Base-by-base conservation (phyloP, 2,888 invertebrate genomes). In the Crossocerus cetratus region DNA sequence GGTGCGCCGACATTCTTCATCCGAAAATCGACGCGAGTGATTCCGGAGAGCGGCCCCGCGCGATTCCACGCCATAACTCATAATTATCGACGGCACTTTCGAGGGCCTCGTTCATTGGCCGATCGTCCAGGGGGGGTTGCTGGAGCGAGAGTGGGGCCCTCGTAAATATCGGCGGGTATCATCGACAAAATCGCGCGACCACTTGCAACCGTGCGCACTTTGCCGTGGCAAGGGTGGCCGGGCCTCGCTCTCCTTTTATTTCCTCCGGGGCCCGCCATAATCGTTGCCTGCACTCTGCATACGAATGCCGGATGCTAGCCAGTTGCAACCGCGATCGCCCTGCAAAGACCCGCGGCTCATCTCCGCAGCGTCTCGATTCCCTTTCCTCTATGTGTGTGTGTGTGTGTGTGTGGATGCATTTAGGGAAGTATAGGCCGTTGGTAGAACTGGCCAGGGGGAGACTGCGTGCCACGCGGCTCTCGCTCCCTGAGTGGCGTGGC, bases 401-500 rank as follows among this genome's bases (percentile, higher is more conserved):
- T 32, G 23, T 32, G 23, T 32, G 23, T 32, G 32, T 32, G 5
- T 32, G 32, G 32, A 32, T 32, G 11, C 11, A 32, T 59, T 64
- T 65, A 21, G 8, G 23, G 42, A 53, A 56, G 61, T 65, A 67
- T 61, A 72, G 53, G 54, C 22, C 8, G 32, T 4, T 32, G 32
- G 32, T 32, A 32, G 8, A 4, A 32, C 32, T 32, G 1, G 32
- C 5, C 32, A 32, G 5, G 32, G 5, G 32, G 3, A 32, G 32
- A 44, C 76, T 65, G 66, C 67, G 66, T 71, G 74, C 71, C 70
- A 71, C 74, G 69, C 32, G 63, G 55, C 59, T 21, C 56, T 32
- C 68, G 2, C 23, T 49, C 45, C 58, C 68, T 70, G 81, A 77
- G 76, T 82, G 82, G 83, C 80, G 82, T 82, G 80, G 78, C 81